These are phyloP conservation scores for Agonum fuliginosum DNA, from an alignment of 2,888 invertebrate species.

Conservation along the genomic window DNA sequence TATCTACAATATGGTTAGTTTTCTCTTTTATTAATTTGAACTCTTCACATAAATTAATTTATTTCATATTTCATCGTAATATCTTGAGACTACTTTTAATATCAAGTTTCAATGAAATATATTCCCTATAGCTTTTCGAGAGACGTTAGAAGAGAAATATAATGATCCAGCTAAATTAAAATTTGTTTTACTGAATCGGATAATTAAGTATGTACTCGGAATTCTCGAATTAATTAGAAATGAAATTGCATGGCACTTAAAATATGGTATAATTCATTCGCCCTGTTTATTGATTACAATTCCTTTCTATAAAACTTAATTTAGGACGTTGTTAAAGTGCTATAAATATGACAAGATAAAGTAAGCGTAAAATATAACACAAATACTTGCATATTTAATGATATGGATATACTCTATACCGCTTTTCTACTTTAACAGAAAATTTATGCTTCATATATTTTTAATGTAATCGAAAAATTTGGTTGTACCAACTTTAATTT, in stretches of 20 bases:
- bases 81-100: slow-evolving; percentile 3
- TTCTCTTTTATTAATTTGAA: too few species aligned
- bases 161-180: slow-evolving; percentile 5
- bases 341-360: slow-evolving; percentile 24
- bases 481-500: too few species aligned
- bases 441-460: too few species aligned
- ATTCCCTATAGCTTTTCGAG: slow-evolving; percentile 8
- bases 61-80: background rate
- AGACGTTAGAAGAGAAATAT: too few species aligned
- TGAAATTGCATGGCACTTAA: slow-evolving; percentile 5
- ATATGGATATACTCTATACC: too few species aligned
- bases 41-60: too few species aligned
- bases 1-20: too few species aligned
- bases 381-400: slow-evolving; percentile 27
- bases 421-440: too few species aligned
- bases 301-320: background rate
- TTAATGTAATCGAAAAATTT: too few species aligned
- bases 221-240: slow-evolving; percentile 21
- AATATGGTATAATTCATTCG: slow-evolving; percentile 22
- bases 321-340: background rate
- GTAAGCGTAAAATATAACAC: slow-evolving; percentile 1
- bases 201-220: slow-evolving; percentile 23
- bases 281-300: slow-evolving; percentile 5
- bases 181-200: slow-evolving; percentile 10
- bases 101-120: slow-evolving; percentile 1